Evolutionary conservation across 2,888 invertebrate species (phyloP).

Genomic region (Sminthurides aquaticus): DNA sequence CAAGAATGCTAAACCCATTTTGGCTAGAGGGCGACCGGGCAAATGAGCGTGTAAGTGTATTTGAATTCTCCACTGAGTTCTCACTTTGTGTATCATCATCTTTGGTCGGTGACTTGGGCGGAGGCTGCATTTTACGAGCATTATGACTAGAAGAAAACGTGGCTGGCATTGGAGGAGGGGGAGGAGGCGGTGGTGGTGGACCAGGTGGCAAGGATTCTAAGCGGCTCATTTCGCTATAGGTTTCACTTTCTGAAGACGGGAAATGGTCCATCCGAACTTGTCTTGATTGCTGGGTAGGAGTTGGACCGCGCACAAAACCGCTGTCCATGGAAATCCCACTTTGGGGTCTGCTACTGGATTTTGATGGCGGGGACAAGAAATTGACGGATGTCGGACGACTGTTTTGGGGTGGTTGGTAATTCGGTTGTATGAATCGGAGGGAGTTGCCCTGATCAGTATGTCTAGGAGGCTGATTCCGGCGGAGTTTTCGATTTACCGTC

Average conservation of each 20-base stretch:
- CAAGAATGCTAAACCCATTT: conserved; percentile 7
- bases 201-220: conserved; percentile 8
- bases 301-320: conserved; percentile 7
- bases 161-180: conserved; percentile 8
- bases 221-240: conserved; percentile 32
- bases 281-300: not conserved
- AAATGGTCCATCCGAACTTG: conserved; percentile 29
- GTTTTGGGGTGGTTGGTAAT: not conserved
- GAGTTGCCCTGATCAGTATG: not conserved
- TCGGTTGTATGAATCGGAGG: not conserved
- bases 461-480: conserved; percentile 3
- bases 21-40: conserved; percentile 7
- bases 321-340: conserved; percentile 10
- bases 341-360: not conserved
- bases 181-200: conserved; percentile 13
- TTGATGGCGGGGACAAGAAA: not conserved
- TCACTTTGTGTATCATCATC: not conserved
- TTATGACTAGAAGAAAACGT: conserved; percentile 1
- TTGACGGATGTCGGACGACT: too few relatives aligned
- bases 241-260: conserved; percentile 37
- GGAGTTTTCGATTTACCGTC: conserved; percentile 29
- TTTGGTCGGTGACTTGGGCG: not conserved
- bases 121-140: too few relatives aligned
- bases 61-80: not conserved
- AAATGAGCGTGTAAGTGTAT: not conserved